These are phyloP conservation scores for Spinus pinus DNA, from an alignment of 2,797 vertebrate species.

Conservation along the genomic window DNA sequence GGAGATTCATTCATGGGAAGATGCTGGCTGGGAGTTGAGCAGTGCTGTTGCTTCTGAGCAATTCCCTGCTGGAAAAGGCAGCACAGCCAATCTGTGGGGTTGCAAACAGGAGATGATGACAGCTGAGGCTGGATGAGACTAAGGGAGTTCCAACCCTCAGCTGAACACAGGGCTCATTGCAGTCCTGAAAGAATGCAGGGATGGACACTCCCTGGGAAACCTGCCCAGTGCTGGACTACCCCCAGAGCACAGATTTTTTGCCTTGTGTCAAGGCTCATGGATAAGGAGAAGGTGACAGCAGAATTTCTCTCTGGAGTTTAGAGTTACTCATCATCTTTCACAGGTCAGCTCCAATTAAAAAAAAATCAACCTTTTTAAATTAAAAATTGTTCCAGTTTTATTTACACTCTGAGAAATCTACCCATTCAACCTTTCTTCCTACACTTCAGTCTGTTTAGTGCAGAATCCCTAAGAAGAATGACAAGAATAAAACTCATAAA, in stretches of 20 bases:
- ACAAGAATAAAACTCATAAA: neutral
- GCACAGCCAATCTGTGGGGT: neutral
- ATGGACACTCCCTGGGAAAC: neutral
- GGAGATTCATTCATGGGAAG: neutral
- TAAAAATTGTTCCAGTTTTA: neutral
- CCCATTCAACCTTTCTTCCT: neutral
- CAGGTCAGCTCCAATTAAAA: neutral
- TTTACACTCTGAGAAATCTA: neutral
- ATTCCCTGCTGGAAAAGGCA: neutral
- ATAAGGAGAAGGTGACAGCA: neutral
- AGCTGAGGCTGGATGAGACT: neutral
- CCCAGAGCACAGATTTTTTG: no score
- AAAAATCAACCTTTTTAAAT: neutral
- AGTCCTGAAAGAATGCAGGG: neutral
- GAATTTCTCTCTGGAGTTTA: neutral
- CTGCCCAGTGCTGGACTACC: neutral
- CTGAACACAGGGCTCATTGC: neutral
- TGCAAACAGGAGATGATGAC: neutral
- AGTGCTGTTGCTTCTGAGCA: neutral
- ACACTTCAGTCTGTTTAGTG: neutral
- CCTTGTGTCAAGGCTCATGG: neutral
- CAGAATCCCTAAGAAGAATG: neutral
- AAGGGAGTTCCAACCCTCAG: neutral
- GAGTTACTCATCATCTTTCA: neutral
- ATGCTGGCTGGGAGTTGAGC: neutral